Base-by-base conservation (phyloP, 2,797 vertebrate species). In the Emydoidea blandingii region DNA sequence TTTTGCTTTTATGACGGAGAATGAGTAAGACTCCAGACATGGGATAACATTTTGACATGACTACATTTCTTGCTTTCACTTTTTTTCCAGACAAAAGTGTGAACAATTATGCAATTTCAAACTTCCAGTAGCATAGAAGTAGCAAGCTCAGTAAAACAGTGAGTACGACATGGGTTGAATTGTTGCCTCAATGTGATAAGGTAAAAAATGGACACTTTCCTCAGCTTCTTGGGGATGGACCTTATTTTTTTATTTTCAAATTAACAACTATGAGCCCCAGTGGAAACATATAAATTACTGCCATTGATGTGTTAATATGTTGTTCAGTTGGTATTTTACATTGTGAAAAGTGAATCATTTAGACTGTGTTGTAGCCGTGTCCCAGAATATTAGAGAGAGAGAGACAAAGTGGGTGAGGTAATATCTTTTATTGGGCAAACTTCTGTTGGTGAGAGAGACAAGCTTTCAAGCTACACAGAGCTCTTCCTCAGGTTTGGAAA, bases 141-240 rank as follows among this genome's bases (percentile, higher is more conserved):
- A 18, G 3, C 3, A 86, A 91, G 21, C 0, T 9, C 18, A 68
- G 4, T 52, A 56, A 57, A 10, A 49, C 6, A 16, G 27, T 31
- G 12, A 49, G 41, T 29, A 47, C 25, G 37, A 12, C 37, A 29
- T 2, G 4, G 34, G 9, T n/a, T 19, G 74, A 91, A 80, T 52
- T 27, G 4, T 57, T 65, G 56, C 25, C 41, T n/a, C 10, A 18
- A 85, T 50, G 21, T n/a, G 12, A 65, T 2, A 76, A 94, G 86
- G 4, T 11, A 47, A 31, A 62, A 62, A 59, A 62, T 34, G 23
- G 9, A 34, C 1, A 29, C 1, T 68, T 83, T 1, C 81, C 7
- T 16, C 83, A 53, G 79, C 88, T 94, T 83, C 44, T 57, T 6
- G n/a, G 37, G 19, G 2, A 80, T 47, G 1, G 10, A 59, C 3